Evolutionary conservation across 30 jellyfish, hydroid and myxozoan genomes (phyloP).

Genomic region (Nemopilema nomurai): DNA sequence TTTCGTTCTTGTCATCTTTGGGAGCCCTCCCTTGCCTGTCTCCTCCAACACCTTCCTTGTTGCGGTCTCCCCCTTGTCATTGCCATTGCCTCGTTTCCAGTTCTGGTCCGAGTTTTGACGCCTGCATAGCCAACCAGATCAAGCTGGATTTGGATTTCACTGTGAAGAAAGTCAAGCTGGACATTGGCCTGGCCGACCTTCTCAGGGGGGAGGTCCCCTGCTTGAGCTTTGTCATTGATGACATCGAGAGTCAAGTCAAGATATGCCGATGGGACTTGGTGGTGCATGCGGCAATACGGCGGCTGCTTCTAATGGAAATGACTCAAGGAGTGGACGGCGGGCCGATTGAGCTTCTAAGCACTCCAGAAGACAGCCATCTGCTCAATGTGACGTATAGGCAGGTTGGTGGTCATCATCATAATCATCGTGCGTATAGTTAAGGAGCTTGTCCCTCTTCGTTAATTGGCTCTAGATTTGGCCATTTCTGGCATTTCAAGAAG

Average conservation of each 20-base stretch:
- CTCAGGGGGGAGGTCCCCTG: conserved; percentile 57
- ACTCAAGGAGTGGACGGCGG: conserved; percentile 78
- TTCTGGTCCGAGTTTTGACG: conserved; percentile 68
- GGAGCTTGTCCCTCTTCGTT: no score
- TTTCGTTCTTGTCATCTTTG: no score
- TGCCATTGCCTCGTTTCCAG: conserved; percentile 22
- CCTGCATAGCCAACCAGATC: conserved; percentile 92
- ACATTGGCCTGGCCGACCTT: conserved; percentile 46
- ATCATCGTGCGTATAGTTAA: no score
- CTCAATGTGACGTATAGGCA: conserved; percentile 77
- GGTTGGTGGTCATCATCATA: conserved; percentile 9
- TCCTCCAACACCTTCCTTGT: no score
- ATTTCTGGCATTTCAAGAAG: no score
- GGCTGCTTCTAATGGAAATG: conserved; percentile 81
- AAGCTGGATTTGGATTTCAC: conserved; percentile 78
- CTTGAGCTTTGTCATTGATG: conserved; percentile 66
- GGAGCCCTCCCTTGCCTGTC: no score
- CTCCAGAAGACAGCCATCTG: conserved; percentile 86
- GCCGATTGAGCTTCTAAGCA: conserved; percentile 74
- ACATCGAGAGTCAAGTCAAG: conserved; percentile 69
- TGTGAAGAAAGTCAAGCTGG: conserved; percentile 59
- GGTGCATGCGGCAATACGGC: conserved; percentile 78
- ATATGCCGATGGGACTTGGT: conserved; percentile 92
- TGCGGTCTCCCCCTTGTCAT: no score
- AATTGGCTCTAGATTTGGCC: no score